A percentile compares a stretch with the other conserved stretches of the same genome.
These are phyloP conservation scores for Phoxinus dragarum DNA, from an alignment of 2,797 vertebrate species.

Conservation along the genomic window DNA sequence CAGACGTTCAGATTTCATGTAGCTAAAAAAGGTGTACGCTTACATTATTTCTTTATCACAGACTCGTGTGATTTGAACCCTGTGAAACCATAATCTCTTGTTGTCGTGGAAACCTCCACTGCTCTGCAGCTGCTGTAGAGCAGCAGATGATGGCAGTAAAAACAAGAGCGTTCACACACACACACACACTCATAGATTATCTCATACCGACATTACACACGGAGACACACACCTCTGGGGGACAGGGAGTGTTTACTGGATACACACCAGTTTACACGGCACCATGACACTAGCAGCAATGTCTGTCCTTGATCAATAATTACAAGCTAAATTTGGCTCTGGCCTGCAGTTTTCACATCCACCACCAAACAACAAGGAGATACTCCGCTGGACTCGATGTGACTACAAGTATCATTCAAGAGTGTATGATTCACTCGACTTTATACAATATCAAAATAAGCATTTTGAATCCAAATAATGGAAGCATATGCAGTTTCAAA, in stretches of 20 bases:
- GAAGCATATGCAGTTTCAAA: background rate
- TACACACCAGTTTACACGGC: conserved; percentile 41
- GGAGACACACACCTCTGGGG: conserved; percentile 38
- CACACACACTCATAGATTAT: background rate
- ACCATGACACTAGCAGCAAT: conserved; percentile 48
- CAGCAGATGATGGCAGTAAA: conserved; percentile 65
- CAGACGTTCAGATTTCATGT: background rate
- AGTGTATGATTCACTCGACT: background rate
- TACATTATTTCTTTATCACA: conserved; percentile 26
- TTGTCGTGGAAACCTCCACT: conserved; percentile 74
- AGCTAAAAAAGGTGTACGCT: background rate
- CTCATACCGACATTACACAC: background rate
- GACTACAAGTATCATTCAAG: conserved; percentile 7
- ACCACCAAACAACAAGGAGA: conserved; percentile 13
- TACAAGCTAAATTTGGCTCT: conserved; percentile 45
- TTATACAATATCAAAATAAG: background rate
- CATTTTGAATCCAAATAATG: background rate
- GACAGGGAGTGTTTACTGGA: conserved; percentile 58
- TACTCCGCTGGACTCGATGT: conserved; percentile 6
- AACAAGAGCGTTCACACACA: conserved; percentile 28
- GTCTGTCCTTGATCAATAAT: conserved; percentile 58
- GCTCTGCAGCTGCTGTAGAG: conserved; percentile 68
- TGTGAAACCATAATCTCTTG: conserved; percentile 55
- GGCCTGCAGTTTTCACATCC: conserved; percentile 25
- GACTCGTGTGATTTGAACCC: conserved; percentile 37